These are phyloP conservation scores for Synanthedon myopaeformis DNA, from an alignment of 2,888 invertebrate species.

Conservation along the genomic window DNA sequence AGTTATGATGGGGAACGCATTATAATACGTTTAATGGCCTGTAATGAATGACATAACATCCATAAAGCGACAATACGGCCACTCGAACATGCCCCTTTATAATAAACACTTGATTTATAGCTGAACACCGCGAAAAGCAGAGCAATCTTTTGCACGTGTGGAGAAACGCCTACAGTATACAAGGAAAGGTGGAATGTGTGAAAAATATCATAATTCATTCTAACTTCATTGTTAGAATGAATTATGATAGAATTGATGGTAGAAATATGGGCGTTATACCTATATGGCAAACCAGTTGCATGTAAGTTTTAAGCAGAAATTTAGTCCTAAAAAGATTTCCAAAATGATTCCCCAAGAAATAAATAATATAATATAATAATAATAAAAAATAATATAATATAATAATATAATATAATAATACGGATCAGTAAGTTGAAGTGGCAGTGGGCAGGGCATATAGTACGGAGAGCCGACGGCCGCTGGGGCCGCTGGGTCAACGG, in stretches of 20 bases:
- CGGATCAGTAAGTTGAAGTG: too few species aligned
- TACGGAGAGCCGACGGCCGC: too few species aligned
- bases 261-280: neutral
- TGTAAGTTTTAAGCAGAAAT: too few species aligned
- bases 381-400: too few species aligned
- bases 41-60: constrained; percentile 70
- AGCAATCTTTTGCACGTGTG: constrained; percentile 62
- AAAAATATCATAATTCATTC: constrained; percentile 21
- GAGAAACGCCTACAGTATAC: constrained; percentile 32
- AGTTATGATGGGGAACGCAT: constrained; percentile 31
- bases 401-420: too few species aligned
- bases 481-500: too few species aligned
- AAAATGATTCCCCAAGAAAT: too few species aligned
- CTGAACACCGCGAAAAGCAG: constrained; percentile 40
- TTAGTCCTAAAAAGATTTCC: too few species aligned
- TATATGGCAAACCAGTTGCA: neutral
- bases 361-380: too few species aligned
- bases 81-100: constrained; percentile 65
- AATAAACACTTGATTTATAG: constrained; percentile 64
- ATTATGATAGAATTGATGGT: neutral
- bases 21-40: constrained; percentile 68
- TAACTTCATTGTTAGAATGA: too few species aligned
- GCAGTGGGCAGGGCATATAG: too few species aligned
- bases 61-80: constrained; percentile 65
- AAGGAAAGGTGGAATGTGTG: constrained; percentile 14